Conservation (phyloP, 2,797 vertebrate genomes). For the Microchirus variegatus region DNA sequence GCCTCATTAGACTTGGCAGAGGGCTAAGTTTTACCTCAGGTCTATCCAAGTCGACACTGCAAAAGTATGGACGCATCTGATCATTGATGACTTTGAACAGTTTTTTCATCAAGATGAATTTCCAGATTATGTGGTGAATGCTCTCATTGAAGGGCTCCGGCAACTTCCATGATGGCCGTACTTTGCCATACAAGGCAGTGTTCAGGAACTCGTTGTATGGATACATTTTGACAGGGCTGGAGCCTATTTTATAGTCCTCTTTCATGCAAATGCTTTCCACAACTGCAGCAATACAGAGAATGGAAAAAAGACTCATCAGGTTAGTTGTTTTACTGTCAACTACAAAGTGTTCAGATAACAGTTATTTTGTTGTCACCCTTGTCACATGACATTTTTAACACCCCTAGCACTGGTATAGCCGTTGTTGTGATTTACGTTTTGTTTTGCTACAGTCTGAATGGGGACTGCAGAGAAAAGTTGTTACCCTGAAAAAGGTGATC, state of each 20-base stretch:
- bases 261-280: conserved; percentile 71
- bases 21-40: conserved; percentile 75
- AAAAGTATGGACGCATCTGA: conserved; percentile 79
- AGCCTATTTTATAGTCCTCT: conserved; percentile 67
- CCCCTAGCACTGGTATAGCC: no score
- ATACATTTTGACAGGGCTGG: conserved; percentile 77
- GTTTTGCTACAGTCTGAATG: no score
- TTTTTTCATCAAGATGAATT: conserved; percentile 75
- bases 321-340: no score
- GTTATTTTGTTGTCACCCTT: no score
- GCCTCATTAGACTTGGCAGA: conserved; percentile 69
- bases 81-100: conserved; percentile 67
- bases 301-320: background rate
- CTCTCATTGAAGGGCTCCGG: conserved; percentile 79
- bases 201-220: conserved; percentile 81
- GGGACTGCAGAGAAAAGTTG: no score
- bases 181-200: conserved; percentile 82
- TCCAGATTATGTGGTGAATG: conserved; percentile 74
- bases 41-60: conserved; percentile 71
- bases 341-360: no score
- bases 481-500: no score
- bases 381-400: no score
- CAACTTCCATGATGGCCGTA: conserved; percentile 79
- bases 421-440: no score
- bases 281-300: conserved; percentile 63